Percentiles rank a stretch among this genome's conserved stretches.
phyloP scores from a whole-genome alignment of 2,888 invertebrate species.

The Mystacides longicornis region DNA sequence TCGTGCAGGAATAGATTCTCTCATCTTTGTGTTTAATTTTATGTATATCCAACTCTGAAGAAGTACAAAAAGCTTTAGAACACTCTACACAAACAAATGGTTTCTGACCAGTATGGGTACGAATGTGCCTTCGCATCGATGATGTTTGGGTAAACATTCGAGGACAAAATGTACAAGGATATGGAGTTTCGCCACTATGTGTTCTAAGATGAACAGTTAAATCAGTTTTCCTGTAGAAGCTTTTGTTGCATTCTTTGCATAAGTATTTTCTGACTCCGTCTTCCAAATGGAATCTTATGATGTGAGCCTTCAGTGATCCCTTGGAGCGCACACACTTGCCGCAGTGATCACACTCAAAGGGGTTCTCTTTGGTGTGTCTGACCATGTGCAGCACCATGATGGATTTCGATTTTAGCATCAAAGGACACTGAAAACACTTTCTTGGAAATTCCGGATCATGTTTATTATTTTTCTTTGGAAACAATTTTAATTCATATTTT shows the following conservation, averaged over 20 bases:
- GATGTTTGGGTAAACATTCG: constrained; percentile 30
- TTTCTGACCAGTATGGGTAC: constrained; percentile 42
- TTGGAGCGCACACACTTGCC: constrained; percentile 25
- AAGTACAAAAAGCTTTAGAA: constrained; percentile 37
- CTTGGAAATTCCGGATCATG: not conserved
- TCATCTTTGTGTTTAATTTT: constrained; percentile 40
- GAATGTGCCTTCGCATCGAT: constrained; percentile 36
- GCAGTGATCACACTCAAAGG: constrained; percentile 25
- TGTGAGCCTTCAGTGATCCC: constrained; percentile 20
- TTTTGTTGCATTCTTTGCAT: constrained; percentile 16
- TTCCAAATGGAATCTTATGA: constrained; percentile 14
- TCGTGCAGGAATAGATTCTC: constrained; percentile 10
- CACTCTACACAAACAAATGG: constrained; percentile 39
- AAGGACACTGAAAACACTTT: constrained; percentile 12
- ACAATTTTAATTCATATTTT: no score
- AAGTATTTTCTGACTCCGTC: not conserved
- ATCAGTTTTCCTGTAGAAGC: constrained; percentile 15
- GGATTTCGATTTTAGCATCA: constrained; percentile 6
- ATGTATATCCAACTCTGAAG: constrained; percentile 37
- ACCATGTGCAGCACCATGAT: constrained; percentile 22
- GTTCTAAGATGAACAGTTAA: constrained; percentile 10
- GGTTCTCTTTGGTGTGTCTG: constrained; percentile 26
- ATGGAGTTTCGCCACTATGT: constrained; percentile 19
- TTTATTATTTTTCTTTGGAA: not conserved
- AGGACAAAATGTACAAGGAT: constrained; percentile 36